Evolutionary conservation across 2,888 invertebrate genomes (phyloP), one percentile per base, ranked within the genome.

Genomic region (Allacma fusca): DNA sequence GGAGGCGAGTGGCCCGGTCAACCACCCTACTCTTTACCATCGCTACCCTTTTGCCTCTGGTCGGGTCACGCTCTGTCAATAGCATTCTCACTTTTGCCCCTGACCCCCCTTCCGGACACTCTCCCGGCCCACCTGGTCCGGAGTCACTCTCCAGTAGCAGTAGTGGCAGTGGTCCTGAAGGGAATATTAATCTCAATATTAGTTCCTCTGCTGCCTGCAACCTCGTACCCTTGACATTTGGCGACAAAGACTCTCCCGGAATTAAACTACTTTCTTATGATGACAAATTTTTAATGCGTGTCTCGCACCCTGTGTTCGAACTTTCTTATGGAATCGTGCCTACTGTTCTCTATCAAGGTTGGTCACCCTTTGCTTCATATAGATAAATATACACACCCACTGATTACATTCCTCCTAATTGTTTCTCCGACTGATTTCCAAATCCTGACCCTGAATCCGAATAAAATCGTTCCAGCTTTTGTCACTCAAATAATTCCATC

Each of bases 281-380:
- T 67, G 82, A 82, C 28, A 83, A 82, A 75, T 76, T 79, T 57
- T 80, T 83, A 50, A 79, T 83, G 29, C 75, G 78, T 0, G 78
- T 82, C 29, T 78, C 80, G 9, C 83, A 83, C 75, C 78, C 80
- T 50, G 65, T 79, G 34, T 83, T 83, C 74, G 80, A 82, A 72
- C 81, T 82, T 12, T 74, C 80, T 13, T 78, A 82, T 43, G 83
- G 83, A 21, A 78, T 83, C 40, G 82, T 82, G 76, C 82, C 82
- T 57, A 80, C 78, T 19, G 75, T 82, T 68, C 64, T 81, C 23
- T 83, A 83, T 64, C 76, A 82, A 83, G 82, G 83, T 83, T 26
- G 76, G 79, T 72, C 23, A n/a, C 28, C 1, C 1, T 19, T 50
- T 50, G 19, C 0, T 68, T 68, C 21, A 19, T 12, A 26, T n/a